Evolutionary conservation across 2,797 vertebrate genomes (phyloP).

Genomic region (Parauchenoglanis punctatus): DNA sequence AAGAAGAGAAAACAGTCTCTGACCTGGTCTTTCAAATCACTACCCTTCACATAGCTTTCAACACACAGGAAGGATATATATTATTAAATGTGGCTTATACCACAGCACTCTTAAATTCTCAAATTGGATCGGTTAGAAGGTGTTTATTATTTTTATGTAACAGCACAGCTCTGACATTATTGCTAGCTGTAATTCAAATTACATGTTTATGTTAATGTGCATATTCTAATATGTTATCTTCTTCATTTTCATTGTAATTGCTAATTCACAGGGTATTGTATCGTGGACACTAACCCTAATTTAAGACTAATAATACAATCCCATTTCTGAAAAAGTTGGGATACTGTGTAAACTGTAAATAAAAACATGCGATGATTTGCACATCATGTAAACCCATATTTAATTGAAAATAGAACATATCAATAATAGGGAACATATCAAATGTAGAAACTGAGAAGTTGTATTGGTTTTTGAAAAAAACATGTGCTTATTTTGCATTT

Average conservation of each 20-base stretch:
- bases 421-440: too few relatives aligned
- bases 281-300: not conserved
- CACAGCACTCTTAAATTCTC: not conserved
- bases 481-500: too few relatives aligned
- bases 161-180: not conserved
- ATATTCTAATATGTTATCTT: not conserved
- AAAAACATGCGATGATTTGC: too few relatives aligned
- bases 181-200: not conserved
- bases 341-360: too few relatives aligned
- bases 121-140: not conserved
- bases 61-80: not conserved
- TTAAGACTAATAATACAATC: not conserved
- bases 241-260: not conserved
- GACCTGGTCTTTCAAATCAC: not conserved
- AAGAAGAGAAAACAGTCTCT: constrained; percentile 9
- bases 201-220: not conserved
- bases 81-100: not conserved
- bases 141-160: not conserved
- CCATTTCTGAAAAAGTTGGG: too few relatives aligned
- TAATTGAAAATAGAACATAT: too few relatives aligned
- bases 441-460: too few relatives aligned
- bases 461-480: too few relatives aligned
- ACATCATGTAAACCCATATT: too few relatives aligned
- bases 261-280: not conserved
- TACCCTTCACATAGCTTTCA: not conserved